Base-by-base conservation (phyloP, 2,797 vertebrate genomes). In the Enteromius viviparus region DNA sequence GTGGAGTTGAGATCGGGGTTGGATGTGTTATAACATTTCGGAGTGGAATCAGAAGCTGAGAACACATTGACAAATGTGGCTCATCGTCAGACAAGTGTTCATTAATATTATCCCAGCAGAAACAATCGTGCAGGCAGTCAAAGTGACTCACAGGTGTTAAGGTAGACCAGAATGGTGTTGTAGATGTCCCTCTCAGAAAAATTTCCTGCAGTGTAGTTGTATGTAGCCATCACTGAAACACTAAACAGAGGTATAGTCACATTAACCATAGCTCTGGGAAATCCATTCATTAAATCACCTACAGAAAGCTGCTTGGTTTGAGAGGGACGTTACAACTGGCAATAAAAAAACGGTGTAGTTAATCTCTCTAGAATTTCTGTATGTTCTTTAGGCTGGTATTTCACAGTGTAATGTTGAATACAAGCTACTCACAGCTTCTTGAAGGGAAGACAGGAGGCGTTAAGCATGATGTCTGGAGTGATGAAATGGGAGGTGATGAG, bases 1-100 rank as follows among this genome's bases (percentile, higher is more conserved):
- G 93, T 95, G 1, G 95, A 95, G 88, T 92, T 94, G 0, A 95
- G 89, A 0, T 89, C 66, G 0, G 93, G 91, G 75, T 91, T 0
- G 3, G 6, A 76, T 17, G 79, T 0, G 17, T 91, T 29, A 84
- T 94, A 96, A 85, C 95, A 96, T 78, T 89, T 92, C 2, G 94
- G 92, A 0, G 12, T 65, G 10, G 86, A 82, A 1, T 6, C 93
- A 94, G 42, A 3, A 82, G 45, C 64, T 69, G 60, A 23, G 49
- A 60, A 58, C 9, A 37, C 23, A 34, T 40, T 10, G 49, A 71
- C 14, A 45, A 49, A 49, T 17, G 23, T 0, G 3, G 17, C 10
- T 74, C 71, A 74, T 12, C 2, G 0, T 62, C 26, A 62, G 5
- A 74, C 5, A 1, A n/a, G 42, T 2, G 11, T 1, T 42, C 37